phyloP scores from a whole-genome alignment of 2,888 invertebrate species.

The Petrolisthes cinctipes region DNA sequence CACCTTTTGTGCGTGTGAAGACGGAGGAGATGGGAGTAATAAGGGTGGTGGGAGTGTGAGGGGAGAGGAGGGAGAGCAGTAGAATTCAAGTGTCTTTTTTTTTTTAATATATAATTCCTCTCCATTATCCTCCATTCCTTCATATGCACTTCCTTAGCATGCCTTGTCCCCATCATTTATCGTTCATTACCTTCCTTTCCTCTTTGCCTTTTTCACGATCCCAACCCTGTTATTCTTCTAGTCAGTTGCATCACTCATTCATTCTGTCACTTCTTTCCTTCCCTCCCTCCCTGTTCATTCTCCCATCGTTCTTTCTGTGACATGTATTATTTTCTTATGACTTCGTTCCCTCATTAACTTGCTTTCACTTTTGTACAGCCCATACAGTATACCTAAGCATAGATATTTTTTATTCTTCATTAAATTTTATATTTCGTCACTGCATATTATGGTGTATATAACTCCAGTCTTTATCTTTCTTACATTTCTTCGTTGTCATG shows the following conservation, averaged over 20 bases:
- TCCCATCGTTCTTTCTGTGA: background rate
- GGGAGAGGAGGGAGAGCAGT: background rate
- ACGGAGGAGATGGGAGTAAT: slow-evolving; percentile 1
- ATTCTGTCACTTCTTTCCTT: background rate
- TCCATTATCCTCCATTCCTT: background rate
- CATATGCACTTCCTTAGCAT: background rate
- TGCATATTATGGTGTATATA: no score
- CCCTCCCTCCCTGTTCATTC: no score
- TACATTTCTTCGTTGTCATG: no score
- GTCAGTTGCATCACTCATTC: background rate
- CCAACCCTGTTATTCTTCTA: background rate
- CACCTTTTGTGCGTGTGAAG: background rate
- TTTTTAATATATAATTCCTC: background rate
- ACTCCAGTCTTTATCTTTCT: no score
- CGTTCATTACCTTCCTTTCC: background rate
- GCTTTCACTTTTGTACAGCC: background rate
- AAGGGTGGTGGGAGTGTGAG: slow-evolving; percentile 12
- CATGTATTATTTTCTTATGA: background rate
- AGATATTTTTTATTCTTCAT: no score
- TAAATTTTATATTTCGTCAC: no score
- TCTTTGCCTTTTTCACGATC: background rate
- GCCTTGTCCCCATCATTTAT: background rate
- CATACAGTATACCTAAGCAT: no score
- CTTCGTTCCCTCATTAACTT: background rate
- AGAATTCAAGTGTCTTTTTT: background rate